Evolutionary conservation across 1,140 invertebrate species (phyloP).

Genomic region (Babylonia areolata): DNA sequence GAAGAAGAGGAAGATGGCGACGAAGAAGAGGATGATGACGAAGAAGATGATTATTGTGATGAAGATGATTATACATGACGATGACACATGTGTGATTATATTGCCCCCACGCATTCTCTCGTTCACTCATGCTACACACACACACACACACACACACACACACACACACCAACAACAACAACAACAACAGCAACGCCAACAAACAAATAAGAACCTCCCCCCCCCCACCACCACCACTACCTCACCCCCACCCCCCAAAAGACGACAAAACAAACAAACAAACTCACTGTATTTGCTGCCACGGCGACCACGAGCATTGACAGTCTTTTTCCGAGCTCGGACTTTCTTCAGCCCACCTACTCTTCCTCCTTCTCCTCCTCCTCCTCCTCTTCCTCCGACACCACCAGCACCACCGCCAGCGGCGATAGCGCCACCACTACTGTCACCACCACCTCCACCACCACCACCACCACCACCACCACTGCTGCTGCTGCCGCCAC

Average conservation of each 20-base stretch:
- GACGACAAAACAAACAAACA: background rate
- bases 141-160: conserved; percentile 11
- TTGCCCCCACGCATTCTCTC: background rate
- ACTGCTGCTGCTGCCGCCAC: background rate
- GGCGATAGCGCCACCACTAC: no score
- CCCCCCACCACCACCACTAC: background rate
- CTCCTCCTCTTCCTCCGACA: no score
- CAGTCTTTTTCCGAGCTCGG: background rate
- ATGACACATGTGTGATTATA: no score
- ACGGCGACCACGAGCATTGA: background rate
- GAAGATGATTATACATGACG: no score
- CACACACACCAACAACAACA: background rate
- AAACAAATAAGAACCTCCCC: background rate
- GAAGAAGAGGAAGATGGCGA: no score
- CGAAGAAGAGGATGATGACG: no score
- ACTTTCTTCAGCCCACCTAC: background rate
- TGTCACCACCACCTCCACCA: no score
- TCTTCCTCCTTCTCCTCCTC: no score
- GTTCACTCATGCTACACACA: background rate
- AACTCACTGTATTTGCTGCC: background rate
- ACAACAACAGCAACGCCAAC: background rate
- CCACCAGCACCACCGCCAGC: no score
- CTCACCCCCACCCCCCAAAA: background rate
- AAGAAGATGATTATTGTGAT: no score
- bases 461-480: background rate